phyloP scores from a whole-genome alignment of 2,888 invertebrate genomes.

The Tetrapedia diversipes region DNA sequence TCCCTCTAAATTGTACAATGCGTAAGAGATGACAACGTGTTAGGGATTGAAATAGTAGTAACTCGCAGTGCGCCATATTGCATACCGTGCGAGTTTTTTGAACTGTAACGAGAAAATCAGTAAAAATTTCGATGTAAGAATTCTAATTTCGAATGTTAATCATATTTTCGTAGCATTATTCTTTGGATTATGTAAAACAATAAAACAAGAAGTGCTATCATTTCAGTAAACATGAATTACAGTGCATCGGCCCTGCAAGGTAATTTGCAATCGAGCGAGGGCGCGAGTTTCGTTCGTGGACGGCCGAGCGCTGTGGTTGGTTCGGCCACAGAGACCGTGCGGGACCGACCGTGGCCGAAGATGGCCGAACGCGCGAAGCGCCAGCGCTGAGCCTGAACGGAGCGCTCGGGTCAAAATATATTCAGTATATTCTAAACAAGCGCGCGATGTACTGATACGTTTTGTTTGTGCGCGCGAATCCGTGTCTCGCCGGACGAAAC shows the following conservation, averaged over 20 bases:
- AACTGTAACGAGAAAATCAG: neutral
- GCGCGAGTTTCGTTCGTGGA: conserved; percentile 53
- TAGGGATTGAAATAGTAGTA: neutral
- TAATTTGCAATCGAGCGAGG: conserved; percentile 56
- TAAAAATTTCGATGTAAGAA: neutral
- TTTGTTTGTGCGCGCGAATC: conserved; percentile 67
- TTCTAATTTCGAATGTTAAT: too few relatives aligned
- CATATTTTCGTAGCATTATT: neutral
- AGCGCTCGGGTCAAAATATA: conserved; percentile 72
- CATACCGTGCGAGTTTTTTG: neutral
- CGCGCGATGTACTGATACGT: conserved; percentile 74
- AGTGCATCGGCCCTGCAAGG: conserved; percentile 49
- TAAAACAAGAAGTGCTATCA: conserved; percentile 17
- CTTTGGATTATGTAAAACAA: neutral
- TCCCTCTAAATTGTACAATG: neutral
- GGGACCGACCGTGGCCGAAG: conserved; percentile 49
- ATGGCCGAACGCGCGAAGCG: conserved; percentile 63
- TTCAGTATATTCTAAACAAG: conserved; percentile 79
- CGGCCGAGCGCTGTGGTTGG: conserved; percentile 43
- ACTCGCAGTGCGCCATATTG: neutral
- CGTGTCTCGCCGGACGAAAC: conserved; percentile 51
- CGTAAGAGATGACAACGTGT: neutral
- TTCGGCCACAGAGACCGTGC: conserved; percentile 33
- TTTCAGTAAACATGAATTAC: conserved; percentile 42
- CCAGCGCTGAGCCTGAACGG: conserved; percentile 61